Conservation (phyloP, 2,888 invertebrate species). For the Nebria brevicollis region DNA sequence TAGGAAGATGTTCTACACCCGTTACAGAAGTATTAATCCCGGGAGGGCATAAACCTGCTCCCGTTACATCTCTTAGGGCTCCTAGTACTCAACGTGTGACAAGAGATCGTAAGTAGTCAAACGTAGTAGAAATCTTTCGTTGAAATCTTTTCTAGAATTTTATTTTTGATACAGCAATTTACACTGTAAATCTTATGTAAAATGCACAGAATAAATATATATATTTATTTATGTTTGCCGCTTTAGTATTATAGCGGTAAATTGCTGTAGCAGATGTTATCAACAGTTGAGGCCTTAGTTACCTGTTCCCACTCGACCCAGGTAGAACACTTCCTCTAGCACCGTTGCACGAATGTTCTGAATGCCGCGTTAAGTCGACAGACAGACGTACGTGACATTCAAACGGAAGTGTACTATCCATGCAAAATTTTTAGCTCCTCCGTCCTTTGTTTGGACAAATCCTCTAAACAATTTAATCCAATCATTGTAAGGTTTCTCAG, state of each 20-base stretch:
- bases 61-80: slow-evolving; percentile 30
- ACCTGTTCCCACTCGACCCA: slow-evolving; percentile 24
- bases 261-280: slow-evolving; percentile 37
- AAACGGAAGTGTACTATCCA: background rate
- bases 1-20: slow-evolving; percentile 47
- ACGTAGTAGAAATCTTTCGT: background rate
- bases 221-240: slow-evolving; percentile 30
- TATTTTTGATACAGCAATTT: background rate
- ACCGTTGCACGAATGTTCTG: slow-evolving; percentile 5
- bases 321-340: slow-evolving; percentile 37
- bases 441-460: background rate
- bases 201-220: background rate
- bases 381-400: slow-evolving; percentile 13
- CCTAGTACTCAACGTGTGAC: slow-evolving; percentile 18
- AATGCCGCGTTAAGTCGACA: background rate
- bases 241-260: slow-evolving; percentile 23
- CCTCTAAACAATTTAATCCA: background rate
- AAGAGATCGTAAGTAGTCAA: slow-evolving; percentile 30
- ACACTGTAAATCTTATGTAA: background rate
- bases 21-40: slow-evolving; percentile 41
- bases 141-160: background rate
- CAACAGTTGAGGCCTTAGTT: slow-evolving; percentile 41
- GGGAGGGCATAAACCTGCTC: slow-evolving; percentile 33
- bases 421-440: background rate
- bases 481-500: background rate